Base-by-base conservation (phyloP, 2,113 vertebrate genomes). In the Hippoglossus stenolepis region DNA sequence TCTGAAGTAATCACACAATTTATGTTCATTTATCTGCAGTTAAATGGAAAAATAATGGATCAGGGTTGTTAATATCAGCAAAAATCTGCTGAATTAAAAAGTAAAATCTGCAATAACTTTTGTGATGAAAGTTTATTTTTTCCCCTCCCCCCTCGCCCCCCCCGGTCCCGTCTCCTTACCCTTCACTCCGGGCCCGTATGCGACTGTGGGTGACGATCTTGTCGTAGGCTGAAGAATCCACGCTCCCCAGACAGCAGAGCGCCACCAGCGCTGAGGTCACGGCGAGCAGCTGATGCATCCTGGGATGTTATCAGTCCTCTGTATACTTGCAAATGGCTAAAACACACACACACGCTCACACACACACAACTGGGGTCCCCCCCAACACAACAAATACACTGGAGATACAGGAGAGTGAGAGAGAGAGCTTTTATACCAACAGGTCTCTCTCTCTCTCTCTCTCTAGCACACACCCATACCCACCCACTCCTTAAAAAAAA, bases 151-250 rank as follows among this genome's bases (percentile, higher is more conserved):
- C 14, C 45, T 5, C 43, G 3, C 15, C 14, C 47, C 47, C 3
- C 47, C 47, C 47, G 1, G 47, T 40, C 35, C 1, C 12, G 45
- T 17, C 47, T 18, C 91, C 97, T 98, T 96, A 99, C 98, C 98
- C 98, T 81, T 99, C 92, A 0, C 94, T 95, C 49, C 95, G 96
- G 86, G 96, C 98, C 79, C 98, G 94, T 89, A 99, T 98, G 79
- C 98, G 96, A 88, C 98, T 99, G 54, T 99, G 98, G 80, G 90
- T 89, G 85, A 99, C 94, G 76, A 99, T 98, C 94, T 98, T 99
- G 95, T 99, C 98, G 90, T 99, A 99, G 72, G 95, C 96, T 38
- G 93, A 96, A 86, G 95, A 94, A 38, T 96, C 90, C 87, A 94
- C 93, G 61, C 83, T 89, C 79, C 95, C 93, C 75, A 96, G 82